Evolutionary conservation across 2,113 vertebrate genomes (phyloP).

Genomic region (Hystrix cristata): DNA sequence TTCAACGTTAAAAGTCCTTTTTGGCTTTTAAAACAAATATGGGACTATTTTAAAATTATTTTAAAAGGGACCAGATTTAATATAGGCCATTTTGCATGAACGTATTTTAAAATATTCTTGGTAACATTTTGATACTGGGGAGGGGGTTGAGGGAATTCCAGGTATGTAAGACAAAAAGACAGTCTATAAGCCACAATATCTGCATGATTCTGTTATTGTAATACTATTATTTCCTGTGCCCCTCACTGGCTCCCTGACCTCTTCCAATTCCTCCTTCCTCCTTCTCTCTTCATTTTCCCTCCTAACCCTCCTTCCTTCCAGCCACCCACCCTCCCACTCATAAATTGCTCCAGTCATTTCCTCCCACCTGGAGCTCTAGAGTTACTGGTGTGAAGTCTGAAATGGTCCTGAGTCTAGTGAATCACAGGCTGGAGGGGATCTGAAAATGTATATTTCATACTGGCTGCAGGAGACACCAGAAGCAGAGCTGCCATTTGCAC

Average conservation of each 20-base stretch:
- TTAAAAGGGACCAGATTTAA: constrained; percentile 30
- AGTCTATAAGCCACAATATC: neutral
- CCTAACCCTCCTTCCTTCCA: neutral
- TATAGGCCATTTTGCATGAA: constrained; percentile 29
- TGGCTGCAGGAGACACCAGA: constrained; percentile 13
- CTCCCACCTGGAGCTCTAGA: neutral
- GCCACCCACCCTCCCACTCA: neutral
- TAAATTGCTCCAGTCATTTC: neutral
- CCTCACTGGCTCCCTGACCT: neutral
- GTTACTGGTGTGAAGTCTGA: constrained; percentile 50
- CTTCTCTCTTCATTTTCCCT: neutral
- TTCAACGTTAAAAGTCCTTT: neutral
- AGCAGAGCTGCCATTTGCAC: neutral
- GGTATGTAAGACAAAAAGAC: neutral
- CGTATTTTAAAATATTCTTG: constrained; percentile 17
- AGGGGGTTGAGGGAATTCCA: neutral
- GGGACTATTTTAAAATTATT: constrained; percentile 38
- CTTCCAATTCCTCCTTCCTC: neutral
- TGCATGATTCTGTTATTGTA: neutral
- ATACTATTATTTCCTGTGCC: neutral
- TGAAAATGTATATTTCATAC: neutral
- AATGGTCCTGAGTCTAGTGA: constrained; percentile 37
- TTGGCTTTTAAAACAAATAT: constrained; percentile 17
- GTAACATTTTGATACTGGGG: neutral
- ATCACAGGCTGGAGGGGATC: neutral